A percentile compares a stretch with the other conserved stretches of the same genome.
Evolutionary conservation across 2,888 invertebrate species (phyloP).

Genomic region (Clunio marinus): DNA sequence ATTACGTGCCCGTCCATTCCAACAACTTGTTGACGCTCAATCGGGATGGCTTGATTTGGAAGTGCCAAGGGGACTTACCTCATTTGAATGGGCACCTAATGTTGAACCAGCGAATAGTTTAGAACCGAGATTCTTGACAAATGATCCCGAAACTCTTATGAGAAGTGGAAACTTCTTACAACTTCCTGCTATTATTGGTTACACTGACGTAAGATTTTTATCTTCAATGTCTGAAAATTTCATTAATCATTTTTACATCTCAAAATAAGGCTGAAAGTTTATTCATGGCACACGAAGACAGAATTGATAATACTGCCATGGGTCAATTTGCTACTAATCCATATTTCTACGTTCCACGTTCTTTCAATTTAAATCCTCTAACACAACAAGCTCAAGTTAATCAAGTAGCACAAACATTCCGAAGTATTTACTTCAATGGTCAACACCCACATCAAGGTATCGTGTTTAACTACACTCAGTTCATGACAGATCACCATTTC

Average conservation of each 20-base stretch:
- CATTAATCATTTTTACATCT: not conserved
- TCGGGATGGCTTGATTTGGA: constrained; percentile 25
- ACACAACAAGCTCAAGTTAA: constrained; percentile 26
- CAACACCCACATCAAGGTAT: not conserved
- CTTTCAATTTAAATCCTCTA: constrained; percentile 28
- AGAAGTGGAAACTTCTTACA: constrained; percentile 37
- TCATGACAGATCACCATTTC: constrained; percentile 40
- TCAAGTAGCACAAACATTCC: constrained; percentile 25
- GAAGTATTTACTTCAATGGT: constrained; percentile 40
- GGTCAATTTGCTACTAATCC: constrained; percentile 36
- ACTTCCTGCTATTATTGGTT: constrained; percentile 41
- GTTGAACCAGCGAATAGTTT: constrained; percentile 36
- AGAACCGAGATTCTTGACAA: constrained; percentile 36
- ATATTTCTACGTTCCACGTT: constrained; percentile 34
- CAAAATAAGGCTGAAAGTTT: constrained; percentile 38
- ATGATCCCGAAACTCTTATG: constrained; percentile 39
- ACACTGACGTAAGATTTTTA: constrained; percentile 37
- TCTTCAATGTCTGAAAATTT: constrained; percentile 4
- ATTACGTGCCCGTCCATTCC: constrained; percentile 26
- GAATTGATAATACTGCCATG: constrained; percentile 15
- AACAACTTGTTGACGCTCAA: constrained; percentile 15
- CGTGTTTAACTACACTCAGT: constrained; percentile 38
- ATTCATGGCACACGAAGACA: constrained; percentile 34
- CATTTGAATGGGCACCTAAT: constrained; percentile 40
- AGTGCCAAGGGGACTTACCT: constrained; percentile 39